Base-by-base conservation (phyloP, 2,888 invertebrate species). In the Andrena minutula region DNA sequence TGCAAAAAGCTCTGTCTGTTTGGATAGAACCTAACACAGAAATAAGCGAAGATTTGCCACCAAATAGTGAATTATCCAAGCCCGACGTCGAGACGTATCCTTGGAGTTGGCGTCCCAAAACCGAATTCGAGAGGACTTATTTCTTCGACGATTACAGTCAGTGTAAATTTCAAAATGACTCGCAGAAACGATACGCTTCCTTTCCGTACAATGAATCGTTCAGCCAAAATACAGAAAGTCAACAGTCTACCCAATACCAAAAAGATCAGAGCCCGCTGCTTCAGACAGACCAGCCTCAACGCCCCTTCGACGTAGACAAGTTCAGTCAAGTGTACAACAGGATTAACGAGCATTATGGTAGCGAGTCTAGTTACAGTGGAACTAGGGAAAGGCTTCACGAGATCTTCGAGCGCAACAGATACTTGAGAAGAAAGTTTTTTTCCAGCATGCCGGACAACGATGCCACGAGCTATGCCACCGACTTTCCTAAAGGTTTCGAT, bases 341-440 rank as follows among this genome's bases (percentile, higher is more conserved):
- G 0, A 23, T 53, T 5, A 26, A 41, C 47, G 41, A 74, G 56
- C 56, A 56, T 23, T 56, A 56, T 28, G 8, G 65, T 10, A 30
- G 35, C 26, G 66, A 74, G 56, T 7, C 72, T 30, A 32, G 78
- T n/a, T 91, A 89, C 30, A 87, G 89, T 0, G 91, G 89, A 2
- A 93, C 93, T 68, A 84, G 93, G 8, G 93, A 93, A 41, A 90
- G 92, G 30, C 84, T 94, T 2, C 94, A 93, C 79, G 93, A 93
- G 76, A 94, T 94, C 68, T 93, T 94, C 84, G 91, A 92, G 71
- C 92, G 91, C 79, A 94, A 94, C 75, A 89, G 93, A 2, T 90
- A 91, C 56, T 83, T 94, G 8, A 84, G 94, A 12, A 87, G 91
- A 10, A 91, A 92, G 69, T 94, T 94, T 75, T 94, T 94, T 70